These are phyloP conservation scores for Amblyjoppa proteus DNA, from an alignment of 2,888 invertebrate genomes.

Conservation along the genomic window DNA sequence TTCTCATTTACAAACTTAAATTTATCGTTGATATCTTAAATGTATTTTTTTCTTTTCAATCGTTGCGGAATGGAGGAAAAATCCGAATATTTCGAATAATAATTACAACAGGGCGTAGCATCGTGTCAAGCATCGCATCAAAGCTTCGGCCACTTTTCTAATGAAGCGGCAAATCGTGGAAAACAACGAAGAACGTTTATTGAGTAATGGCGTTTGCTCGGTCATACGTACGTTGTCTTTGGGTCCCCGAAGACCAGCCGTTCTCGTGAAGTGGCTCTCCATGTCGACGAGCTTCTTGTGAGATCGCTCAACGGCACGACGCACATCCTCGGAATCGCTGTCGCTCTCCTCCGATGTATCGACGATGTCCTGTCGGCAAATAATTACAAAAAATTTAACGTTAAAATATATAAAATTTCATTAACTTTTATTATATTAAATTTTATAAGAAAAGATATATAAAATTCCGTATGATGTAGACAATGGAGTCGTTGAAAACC, in stretches of 20 bases:
- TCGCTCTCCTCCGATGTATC: slow-evolving; percentile 86
- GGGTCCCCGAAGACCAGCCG: slow-evolving; percentile 73
- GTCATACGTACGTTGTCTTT: slow-evolving; percentile 82
- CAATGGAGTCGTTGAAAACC: slow-evolving; percentile 33
- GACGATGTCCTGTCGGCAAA: slow-evolving; percentile 75
- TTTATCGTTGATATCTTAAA: neutral
- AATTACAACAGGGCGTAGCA: neutral
- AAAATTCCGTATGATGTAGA: neutral
- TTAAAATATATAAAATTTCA: neutral
- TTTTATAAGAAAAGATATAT: neutral
- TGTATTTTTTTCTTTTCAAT: neutral
- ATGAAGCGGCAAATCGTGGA: neutral
- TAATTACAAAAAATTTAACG: slow-evolving; percentile 24
- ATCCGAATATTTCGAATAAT: neutral
- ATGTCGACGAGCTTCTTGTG: slow-evolving; percentile 88
- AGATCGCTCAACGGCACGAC: slow-evolving; percentile 88
- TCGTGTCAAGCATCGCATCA: no score
- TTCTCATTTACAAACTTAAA: neutral
- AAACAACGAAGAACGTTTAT: neutral
- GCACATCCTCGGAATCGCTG: slow-evolving; percentile 89
- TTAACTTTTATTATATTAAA: no score
- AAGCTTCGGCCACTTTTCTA: neutral
- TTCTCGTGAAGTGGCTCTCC: slow-evolving; percentile 86
- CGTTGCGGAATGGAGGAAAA: neutral
- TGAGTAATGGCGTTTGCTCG: neutral